Conservation (phyloP, 2,113 vertebrate species). For the Hippocampus comes region DNA sequence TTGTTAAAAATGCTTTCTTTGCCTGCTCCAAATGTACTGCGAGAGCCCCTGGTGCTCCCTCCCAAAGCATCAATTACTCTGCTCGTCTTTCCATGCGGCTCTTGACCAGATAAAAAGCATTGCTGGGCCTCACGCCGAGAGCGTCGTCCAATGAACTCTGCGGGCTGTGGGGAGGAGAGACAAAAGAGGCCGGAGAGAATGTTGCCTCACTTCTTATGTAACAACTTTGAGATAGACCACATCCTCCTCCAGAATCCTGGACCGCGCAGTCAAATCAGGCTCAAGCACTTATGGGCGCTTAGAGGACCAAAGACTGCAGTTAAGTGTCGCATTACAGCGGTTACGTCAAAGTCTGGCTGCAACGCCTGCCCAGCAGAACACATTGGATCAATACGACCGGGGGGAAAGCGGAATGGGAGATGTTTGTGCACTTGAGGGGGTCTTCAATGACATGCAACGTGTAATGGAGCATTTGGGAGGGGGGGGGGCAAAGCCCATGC, state of each 20-base stretch:
- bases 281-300: not conserved
- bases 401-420: slow-evolving; percentile 22
- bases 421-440: not conserved
- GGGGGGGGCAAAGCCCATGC: too few relatives aligned
- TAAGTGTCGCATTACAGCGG: slow-evolving; percentile 18
- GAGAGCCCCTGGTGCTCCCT: too few relatives aligned
- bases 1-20: too few relatives aligned
- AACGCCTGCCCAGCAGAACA: not conserved
- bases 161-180: slow-evolving; percentile 32
- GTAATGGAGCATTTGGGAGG: too few relatives aligned
- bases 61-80: not conserved
- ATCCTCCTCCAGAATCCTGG: slow-evolving; percentile 16
- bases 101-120: slow-evolving; percentile 20
- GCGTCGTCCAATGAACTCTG: slow-evolving; percentile 32
- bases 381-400: slow-evolving; percentile 22
- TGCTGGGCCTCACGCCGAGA: slow-evolving; percentile 33
- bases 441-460: too few relatives aligned
- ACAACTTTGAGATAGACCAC: slow-evolving; percentile 25
- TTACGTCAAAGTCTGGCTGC: not conserved
- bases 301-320: not conserved
- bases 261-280: slow-evolving; percentile 12
- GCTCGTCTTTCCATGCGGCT: slow-evolving; percentile 6
- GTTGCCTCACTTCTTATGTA: slow-evolving; percentile 48
- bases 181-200: slow-evolving; percentile 29
- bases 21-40: too few relatives aligned